Evolutionary conservation across 2,797 vertebrate genomes (phyloP), one percentile per base, ranked within the genome.

Genomic region (Gephyroberyx darwinii): DNA sequence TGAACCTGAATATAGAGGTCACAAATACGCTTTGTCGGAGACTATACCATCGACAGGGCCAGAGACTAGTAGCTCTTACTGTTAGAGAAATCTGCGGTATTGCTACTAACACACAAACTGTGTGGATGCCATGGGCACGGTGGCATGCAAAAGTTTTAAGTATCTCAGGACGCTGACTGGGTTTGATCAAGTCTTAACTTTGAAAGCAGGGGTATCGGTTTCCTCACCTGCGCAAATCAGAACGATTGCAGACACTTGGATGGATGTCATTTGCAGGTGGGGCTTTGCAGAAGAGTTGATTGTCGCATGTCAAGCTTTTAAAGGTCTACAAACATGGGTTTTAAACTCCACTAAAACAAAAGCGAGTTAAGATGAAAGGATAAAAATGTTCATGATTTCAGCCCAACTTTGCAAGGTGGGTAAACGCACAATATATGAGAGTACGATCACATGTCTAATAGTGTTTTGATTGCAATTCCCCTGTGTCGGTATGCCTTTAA

Each of bases 161-260:
- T 41, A 64, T 67, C 78, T 80, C 78, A 78, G 74, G 78, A 83
- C 50, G 73, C 51, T 22, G 79, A 64, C 37, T 9, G 52, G 64
- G 63, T 82, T 64, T 64, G 48, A 47, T 22, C 19, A 53, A 74
- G 52, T 65, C 17, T 64, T 56, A 48, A 48, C 13, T 64, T 39
- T 41, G 17, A 51, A 22, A 13, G 20, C 22, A 39, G 45, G 12
- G 60, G 10, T 14, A 13, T 13, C 12, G 12, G 10, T 41, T 41
- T 65, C 64, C 51, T 55, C 57, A 16, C 16, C 8, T 12, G 53
- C 70, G 70, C 73, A 50, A 68, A 73, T 74, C 63, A 65, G 33
- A 71, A 61, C 9, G 39, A 68, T 13, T 39, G 43, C 19, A 55
- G 80, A 22, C 47, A 61, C 31, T 54, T 45, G 39, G 61, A 30